These are phyloP conservation scores for Arge pagana DNA, from an alignment of 2,888 invertebrate species.

Conservation along the genomic window DNA sequence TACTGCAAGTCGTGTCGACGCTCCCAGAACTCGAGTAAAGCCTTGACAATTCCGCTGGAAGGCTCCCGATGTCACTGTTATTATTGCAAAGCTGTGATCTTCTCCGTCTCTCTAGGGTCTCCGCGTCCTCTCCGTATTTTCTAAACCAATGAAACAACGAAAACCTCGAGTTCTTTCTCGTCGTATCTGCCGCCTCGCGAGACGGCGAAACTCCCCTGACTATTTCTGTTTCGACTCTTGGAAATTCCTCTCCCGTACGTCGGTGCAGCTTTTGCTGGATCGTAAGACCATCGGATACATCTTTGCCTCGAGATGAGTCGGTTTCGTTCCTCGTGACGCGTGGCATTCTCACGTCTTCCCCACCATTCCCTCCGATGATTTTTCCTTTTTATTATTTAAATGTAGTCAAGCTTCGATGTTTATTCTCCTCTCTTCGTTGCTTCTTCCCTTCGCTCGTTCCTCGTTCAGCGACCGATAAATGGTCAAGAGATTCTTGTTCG, in stretches of 20 bases:
- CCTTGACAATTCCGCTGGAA: conserved; percentile 26
- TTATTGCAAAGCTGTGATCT: conserved; percentile 29
- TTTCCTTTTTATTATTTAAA: no score
- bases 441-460: no score
- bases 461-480: no score
- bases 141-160: conserved; percentile 78
- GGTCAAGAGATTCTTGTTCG: no score
- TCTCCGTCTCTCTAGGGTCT: conserved; percentile 27
- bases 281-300: background rate
- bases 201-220: conserved; percentile 28
- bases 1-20: conserved; percentile 72
- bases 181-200: conserved; percentile 24
- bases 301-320: conserved; percentile 37
- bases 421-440: no score
- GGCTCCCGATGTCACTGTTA: conserved; percentile 26
- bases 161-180: conserved; percentile 59
- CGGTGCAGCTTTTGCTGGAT: conserved; percentile 29
- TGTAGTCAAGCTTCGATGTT: no score
- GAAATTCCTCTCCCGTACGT: conserved; percentile 18
- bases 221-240: conserved; percentile 27
- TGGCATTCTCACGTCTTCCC: no score
- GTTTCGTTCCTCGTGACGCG: no score
- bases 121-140: conserved; percentile 57
- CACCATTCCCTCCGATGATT: no score
- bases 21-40: conserved; percentile 64